Percentiles rank a stretch among this genome's conserved stretches.
phyloP scores from a whole-genome alignment of 2,888 invertebrate species.

The Rugalucina vietnamica region DNA sequence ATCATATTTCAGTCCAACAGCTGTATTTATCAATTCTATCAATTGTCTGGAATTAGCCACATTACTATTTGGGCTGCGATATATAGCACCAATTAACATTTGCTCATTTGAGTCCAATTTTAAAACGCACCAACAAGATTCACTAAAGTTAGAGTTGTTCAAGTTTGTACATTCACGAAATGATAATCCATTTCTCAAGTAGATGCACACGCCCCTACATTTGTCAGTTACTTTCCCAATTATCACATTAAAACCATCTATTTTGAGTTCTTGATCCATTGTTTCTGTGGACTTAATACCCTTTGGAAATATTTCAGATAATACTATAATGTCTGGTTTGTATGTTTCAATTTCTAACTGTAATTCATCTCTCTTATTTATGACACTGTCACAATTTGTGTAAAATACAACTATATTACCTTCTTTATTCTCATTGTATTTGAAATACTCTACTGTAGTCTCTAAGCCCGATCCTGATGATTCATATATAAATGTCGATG shows the following conservation, averaged over 20 bases:
- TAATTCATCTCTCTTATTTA: neutral
- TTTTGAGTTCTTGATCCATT: neutral
- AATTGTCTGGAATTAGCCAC: neutral
- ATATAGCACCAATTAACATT: conserved; percentile 9
- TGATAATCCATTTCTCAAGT: neutral
- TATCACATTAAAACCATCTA: neutral
- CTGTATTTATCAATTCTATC: neutral
- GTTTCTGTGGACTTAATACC: neutral
- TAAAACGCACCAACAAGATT: conserved; percentile 27
- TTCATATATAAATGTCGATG: no score
- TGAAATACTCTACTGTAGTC: no score
- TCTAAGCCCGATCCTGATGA: no score
- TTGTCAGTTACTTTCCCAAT: neutral
- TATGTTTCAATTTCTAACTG: neutral
- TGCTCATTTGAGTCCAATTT: conserved; percentile 4
- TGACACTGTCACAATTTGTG: neutral
- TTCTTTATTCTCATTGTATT: no score
- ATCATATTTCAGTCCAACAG: neutral
- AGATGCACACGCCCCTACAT: neutral
- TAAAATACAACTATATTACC: no score
- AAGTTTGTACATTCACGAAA: neutral
- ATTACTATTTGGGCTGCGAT: conserved; percentile 6
- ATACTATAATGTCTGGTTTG: neutral
- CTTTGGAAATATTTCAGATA: neutral
- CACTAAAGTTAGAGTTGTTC: neutral